Percentiles rank a stretch among this genome's conserved stretches.
These are phyloP conservation scores for Malaclemys terrapin DNA, from an alignment of 2,113 vertebrate genomes.

Conservation along the genomic window DNA sequence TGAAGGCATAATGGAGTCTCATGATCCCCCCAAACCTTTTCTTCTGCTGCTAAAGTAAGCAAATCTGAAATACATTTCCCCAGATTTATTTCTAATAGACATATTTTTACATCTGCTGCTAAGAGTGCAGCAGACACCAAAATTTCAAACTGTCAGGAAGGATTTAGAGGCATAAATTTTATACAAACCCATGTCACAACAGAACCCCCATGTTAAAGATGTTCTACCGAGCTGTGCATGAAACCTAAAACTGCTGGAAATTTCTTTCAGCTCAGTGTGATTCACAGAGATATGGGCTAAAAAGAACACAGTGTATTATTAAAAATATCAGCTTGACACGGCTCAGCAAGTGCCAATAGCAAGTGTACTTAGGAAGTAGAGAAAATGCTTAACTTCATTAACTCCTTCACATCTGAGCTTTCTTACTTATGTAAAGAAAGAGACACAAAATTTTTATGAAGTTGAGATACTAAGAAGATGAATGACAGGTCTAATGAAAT, in stretches of 20 bases:
- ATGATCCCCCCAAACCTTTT: neutral
- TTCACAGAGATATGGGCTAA: constrained; percentile 44
- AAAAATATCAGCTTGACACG: constrained; percentile 54
- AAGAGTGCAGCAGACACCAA: constrained; percentile 17
- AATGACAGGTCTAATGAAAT: constrained; percentile 57
- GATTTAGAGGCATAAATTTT: constrained; percentile 50
- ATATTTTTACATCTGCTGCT: neutral
- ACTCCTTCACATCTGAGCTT: constrained; percentile 5
- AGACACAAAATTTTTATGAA: constrained; percentile 45
- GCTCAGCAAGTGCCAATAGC: constrained; percentile 47
- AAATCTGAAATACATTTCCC: neutral
- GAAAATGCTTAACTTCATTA: constrained; percentile 10
- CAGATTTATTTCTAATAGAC: neutral
- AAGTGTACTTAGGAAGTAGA: neutral
- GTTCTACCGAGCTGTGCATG: constrained; percentile 47
- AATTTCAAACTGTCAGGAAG: constrained; percentile 70
- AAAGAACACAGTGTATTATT: constrained; percentile 65
- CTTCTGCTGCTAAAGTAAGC: neutral
- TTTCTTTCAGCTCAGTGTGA: constrained; percentile 57
- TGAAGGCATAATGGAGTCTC: neutral
- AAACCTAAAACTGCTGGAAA: constrained; percentile 59
- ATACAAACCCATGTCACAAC: constrained; percentile 38
- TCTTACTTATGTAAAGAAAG: constrained; percentile 32
- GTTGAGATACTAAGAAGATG: constrained; percentile 54
- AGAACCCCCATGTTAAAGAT: constrained; percentile 71